A percentile compares a stretch with the other conserved stretches of the same genome.
Conservation (phyloP, 2,888 invertebrate species). For the Watsonalla binaria region DNA sequence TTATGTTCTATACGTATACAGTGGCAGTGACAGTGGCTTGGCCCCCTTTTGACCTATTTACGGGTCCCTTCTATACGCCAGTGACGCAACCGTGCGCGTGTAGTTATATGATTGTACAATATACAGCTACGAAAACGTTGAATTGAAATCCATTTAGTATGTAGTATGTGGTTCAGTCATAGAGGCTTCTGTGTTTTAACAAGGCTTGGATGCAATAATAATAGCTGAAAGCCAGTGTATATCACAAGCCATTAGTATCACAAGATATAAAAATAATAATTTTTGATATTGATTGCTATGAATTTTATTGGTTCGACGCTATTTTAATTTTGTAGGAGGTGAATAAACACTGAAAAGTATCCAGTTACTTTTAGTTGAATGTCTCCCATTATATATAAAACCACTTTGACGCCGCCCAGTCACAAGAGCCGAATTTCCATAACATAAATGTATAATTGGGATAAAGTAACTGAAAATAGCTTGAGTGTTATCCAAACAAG, state of each 20-base stretch:
- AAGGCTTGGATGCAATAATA: too few relatives aligned
- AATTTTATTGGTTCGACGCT: too few relatives aligned
- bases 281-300: too few relatives aligned
- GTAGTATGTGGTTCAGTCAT: neutral
- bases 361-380: too few relatives aligned
- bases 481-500: slow-evolving; percentile 25
- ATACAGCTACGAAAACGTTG: slow-evolving; percentile 12
- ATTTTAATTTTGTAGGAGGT: too few relatives aligned
- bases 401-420: too few relatives aligned
- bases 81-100: slow-evolving; percentile 57
- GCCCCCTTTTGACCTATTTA: slow-evolving; percentile 74
- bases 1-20: slow-evolving; percentile 24
- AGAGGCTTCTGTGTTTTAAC: too few relatives aligned
- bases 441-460: slow-evolving; percentile 4
- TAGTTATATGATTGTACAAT: slow-evolving; percentile 8
- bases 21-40: slow-evolving; percentile 71
- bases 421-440: neutral
- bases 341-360: too few relatives aligned
- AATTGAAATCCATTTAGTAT: neutral
- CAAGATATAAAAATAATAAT: too few relatives aligned
- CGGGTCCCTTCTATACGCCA: slow-evolving; percentile 55
- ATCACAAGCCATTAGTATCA: too few relatives aligned
- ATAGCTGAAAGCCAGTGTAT: too few relatives aligned
- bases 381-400: too few relatives aligned
- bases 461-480: slow-evolving; percentile 22